phyloP scores from a whole-genome alignment of 2,888 invertebrate species.

The Stegana nigrithorax region DNA sequence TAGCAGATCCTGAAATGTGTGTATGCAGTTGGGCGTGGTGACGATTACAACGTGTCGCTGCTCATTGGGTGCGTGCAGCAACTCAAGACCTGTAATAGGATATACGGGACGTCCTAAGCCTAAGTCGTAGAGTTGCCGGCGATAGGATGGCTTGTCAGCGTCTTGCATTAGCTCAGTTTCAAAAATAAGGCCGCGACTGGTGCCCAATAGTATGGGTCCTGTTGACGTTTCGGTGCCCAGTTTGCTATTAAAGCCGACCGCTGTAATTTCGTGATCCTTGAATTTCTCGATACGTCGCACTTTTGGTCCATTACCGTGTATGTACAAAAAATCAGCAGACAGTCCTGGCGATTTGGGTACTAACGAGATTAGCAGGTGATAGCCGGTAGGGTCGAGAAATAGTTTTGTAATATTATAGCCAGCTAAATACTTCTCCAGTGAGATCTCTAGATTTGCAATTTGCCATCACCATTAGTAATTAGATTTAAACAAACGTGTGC shows the following conservation, averaged over 20 bases:
- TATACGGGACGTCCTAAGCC: conserved; percentile 79
- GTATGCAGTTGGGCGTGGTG: conserved; percentile 85
- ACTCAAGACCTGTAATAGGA: conserved; percentile 89
- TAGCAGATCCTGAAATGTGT: conserved; percentile 86
- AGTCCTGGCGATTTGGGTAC: conserved; percentile 70
- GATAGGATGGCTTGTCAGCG: conserved; percentile 86
- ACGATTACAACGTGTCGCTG: conserved; percentile 85
- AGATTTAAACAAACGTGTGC: background rate
- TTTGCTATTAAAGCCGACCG: conserved; percentile 88
- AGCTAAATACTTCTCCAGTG: conserved; percentile 62
- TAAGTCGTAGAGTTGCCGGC: conserved; percentile 90
- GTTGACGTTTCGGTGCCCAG: conserved; percentile 79
- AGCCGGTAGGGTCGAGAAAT: conserved; percentile 84
- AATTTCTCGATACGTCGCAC: conserved; percentile 73
- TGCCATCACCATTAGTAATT: background rate
- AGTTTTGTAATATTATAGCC: conserved; percentile 63
- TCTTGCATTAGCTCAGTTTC: conserved; percentile 88
- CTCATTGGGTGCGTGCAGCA: conserved; percentile 78
- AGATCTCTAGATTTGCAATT: conserved; percentile 49
- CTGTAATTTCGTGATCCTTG: conserved; percentile 82
- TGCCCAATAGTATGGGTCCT: conserved; percentile 88
- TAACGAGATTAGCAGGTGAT: conserved; percentile 82
- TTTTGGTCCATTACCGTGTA: conserved; percentile 81
- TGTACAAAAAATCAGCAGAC: conserved; percentile 82
- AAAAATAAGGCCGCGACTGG: conserved; percentile 88